Percentiles rank a stretch among this genome's conserved stretches.
These are phyloP conservation scores for Halisarca cf. caerulea DNA, from an alignment of 37 sponge, comb jelly and placozoan species.

Conservation along the genomic window DNA sequence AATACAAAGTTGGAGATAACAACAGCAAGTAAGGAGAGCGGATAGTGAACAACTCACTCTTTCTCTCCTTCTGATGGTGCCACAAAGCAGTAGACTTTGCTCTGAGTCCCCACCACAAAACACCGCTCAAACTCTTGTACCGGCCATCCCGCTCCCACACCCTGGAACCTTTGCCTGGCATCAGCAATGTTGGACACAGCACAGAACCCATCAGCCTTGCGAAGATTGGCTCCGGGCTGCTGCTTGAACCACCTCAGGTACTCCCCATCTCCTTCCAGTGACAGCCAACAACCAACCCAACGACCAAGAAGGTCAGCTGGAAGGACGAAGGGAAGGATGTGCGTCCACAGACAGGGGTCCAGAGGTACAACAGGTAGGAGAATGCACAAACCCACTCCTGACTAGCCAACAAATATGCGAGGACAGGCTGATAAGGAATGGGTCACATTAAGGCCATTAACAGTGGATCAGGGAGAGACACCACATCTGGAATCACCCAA, in stretches of 20 bases:
- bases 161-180: background rate
- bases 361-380: background rate
- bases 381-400: no score
- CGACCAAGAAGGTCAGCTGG: background rate
- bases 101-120: conserved; percentile 8
- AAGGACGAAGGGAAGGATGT: no score
- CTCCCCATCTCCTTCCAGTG: conserved; percentile 11
- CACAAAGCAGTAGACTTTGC: conserved; percentile 17
- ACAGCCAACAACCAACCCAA: background rate
- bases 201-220: background rate
- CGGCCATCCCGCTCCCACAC: background rate
- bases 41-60: background rate
- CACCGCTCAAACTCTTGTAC: background rate
- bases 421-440: no score
- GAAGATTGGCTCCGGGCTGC: background rate
- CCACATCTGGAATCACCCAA: no score
- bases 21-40: no score
- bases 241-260: conserved; percentile 28
- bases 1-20: no score
- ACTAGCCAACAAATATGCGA: no score
- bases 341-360: no score
- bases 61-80: background rate
- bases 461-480: no score
- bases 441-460: no score
- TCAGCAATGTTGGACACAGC: background rate